phyloP scores from a whole-genome alignment of 2,888 invertebrate species.

The Dione juno region DNA sequence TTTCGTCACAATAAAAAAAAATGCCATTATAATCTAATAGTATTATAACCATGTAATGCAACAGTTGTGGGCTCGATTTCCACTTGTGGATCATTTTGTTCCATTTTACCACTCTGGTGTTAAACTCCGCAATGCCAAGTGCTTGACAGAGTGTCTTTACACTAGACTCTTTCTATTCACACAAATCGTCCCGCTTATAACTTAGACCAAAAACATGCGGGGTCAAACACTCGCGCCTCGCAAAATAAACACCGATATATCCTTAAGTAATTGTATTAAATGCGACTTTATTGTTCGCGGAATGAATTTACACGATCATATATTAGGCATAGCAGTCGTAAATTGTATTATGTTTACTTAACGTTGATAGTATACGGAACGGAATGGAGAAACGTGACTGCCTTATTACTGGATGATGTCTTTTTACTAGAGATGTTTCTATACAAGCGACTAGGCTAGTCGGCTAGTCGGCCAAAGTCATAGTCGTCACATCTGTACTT shows the following conservation, averaged over 20 bases:
- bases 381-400: slow-evolving; percentile 24
- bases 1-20: too few relatives aligned
- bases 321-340: slow-evolving; percentile 61
- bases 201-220: slow-evolving; percentile 44
- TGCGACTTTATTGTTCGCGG: slow-evolving; percentile 74
- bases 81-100: too few relatives aligned
- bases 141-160: too few relatives aligned
- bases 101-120: too few relatives aligned
- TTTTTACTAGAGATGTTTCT: too few relatives aligned
- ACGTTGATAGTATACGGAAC: slow-evolving; percentile 27
- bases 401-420: slow-evolving; percentile 3
- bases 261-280: slow-evolving; percentile 78
- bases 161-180: not conserved
- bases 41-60: too few relatives aligned
- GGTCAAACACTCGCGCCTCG: slow-evolving; percentile 65
- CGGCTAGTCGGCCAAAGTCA: too few relatives aligned
- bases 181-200: not conserved
- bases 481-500: too few relatives aligned
- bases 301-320: slow-evolving; percentile 65
- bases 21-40: too few relatives aligned
- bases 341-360: slow-evolving; percentile 51
- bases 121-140: too few relatives aligned
- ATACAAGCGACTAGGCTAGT: too few relatives aligned
- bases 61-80: too few relatives aligned
- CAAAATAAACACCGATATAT: slow-evolving; percentile 79